Evolutionary conservation across 2,113 vertebrate genomes (phyloP), one percentile per base, ranked within the genome.

Genomic region (Larimichthys polyactis): DNA sequence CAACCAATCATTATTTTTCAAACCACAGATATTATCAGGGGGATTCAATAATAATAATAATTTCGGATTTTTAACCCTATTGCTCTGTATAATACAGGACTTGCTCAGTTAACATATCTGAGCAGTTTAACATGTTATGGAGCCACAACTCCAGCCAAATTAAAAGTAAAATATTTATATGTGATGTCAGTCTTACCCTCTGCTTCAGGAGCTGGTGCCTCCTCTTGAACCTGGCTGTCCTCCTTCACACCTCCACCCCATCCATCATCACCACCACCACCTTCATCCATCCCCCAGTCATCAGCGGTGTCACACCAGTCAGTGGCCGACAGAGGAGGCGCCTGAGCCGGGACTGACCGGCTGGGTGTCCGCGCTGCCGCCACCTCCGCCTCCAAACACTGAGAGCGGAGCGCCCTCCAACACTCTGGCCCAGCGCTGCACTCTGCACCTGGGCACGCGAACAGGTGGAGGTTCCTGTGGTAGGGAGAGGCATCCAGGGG

Each of bases 221-320:
- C 20, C 67, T 73, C 46, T 51, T 29, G 11, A 15, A 27, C 52
- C 44, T n/a, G 27, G 2, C 20, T 20, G 4, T 54, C 0, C 10
- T 59, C 3, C 22, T 36, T 40, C 27, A 14, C 54, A 1, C 3
- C 71, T 44, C 44, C 85, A 19, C 62, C 75, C 22, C 63, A 17
- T 11, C 46, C 69, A 0, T 43, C 74, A 3, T 16, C 67, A 0
- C 32, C 27, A 27, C 32, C 27, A 27, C 27, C 74, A 15, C 67
- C 82, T 7, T 82, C 87, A 49, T 19, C 89, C 60, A 55, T 14
- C 1, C 93, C 93, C 93, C 93, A 93, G 84, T 93, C 92, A 55
- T 93, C 91, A 2, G 93, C 93, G 48, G 64, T n/a, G 60, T 85
- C 91, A 43, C 93, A 93, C 93, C 93, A 94, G 48, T 90, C 91